A percentile compares a stretch with the other conserved stretches of the same genome.
These are phyloP conservation scores for Heliconius hermathena DNA, from an alignment of 1,140 invertebrate genomes.

Conservation along the genomic window DNA sequence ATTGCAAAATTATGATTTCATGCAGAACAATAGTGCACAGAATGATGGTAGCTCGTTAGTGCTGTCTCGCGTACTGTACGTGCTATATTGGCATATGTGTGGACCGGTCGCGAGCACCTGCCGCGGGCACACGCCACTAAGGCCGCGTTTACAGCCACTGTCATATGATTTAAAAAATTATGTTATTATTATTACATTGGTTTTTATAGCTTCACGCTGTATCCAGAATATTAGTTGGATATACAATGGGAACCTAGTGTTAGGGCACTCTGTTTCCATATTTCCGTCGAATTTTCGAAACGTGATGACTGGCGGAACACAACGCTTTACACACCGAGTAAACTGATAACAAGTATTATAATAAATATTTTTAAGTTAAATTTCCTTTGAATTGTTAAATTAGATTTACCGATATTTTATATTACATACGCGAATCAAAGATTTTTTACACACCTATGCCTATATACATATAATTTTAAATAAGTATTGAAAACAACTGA, in stretches of 20 bases:
- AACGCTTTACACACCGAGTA: too few relatives aligned
- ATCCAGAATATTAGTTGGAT: too few relatives aligned
- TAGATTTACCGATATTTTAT: not conserved
- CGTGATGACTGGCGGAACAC: too few relatives aligned
- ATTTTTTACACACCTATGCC: not conserved
- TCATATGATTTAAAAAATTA: not conserved
- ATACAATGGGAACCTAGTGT: too few relatives aligned
- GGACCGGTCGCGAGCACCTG: constrained; percentile 70
- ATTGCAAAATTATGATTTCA: constrained; percentile 41
- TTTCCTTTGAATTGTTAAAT: not conserved
- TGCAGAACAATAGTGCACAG: constrained; percentile 35
- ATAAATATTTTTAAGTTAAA: too few relatives aligned
- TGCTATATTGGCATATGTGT: constrained; percentile 34
- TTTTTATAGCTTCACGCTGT: too few relatives aligned
- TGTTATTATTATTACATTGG: too few relatives aligned
- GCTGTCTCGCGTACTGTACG: constrained; percentile 15
- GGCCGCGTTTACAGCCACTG: constrained; percentile 17
- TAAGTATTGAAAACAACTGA: too few relatives aligned
- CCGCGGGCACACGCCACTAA: constrained; percentile 71
- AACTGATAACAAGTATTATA: too few relatives aligned
- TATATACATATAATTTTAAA: too few relatives aligned
- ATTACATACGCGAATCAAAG: not conserved
- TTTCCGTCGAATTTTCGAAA: too few relatives aligned
- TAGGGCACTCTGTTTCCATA: too few relatives aligned
- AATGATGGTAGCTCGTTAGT: constrained; percentile 38